phyloP scores from a whole-genome alignment of 2,113 vertebrate genomes.

The Dromaius novaehollandiae region DNA sequence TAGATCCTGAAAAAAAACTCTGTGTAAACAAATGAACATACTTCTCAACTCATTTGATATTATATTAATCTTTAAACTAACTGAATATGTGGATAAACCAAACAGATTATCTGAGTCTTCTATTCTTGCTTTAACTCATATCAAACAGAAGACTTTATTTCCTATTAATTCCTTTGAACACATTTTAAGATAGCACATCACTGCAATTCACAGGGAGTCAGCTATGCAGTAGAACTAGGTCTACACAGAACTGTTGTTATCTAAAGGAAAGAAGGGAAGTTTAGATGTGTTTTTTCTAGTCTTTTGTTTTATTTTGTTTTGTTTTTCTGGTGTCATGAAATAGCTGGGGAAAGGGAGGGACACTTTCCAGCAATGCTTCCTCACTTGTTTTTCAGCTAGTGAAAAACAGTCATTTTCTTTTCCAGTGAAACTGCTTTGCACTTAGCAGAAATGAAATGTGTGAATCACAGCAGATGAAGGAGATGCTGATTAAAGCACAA shows the following conservation, averaged over 20 bases:
- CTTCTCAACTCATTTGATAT: not conserved
- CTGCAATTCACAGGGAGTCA: not conserved
- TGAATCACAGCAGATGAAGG: constrained; percentile 39
- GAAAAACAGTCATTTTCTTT: not conserved
- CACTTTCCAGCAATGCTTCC: not conserved
- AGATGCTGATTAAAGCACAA: constrained; percentile 51
- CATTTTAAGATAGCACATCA: not conserved
- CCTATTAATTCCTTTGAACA: not conserved
- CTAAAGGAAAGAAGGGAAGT: not conserved
- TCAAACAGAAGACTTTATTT: not conserved
- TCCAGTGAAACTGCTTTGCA: not conserved
- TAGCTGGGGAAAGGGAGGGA: not conserved
- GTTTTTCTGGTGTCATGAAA: not conserved
- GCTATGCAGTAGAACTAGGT: not conserved
- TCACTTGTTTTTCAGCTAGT: not conserved
- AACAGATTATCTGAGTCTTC: not conserved
- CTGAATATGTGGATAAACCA: not conserved
- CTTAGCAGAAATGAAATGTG: constrained; percentile 3
- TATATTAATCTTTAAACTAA: not conserved
- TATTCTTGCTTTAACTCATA: not conserved
- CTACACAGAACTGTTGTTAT: not conserved
- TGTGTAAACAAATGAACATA: not conserved
- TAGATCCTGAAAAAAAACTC: not conserved
- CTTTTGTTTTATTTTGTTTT: not conserved
- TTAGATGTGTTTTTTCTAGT: not conserved